Evolutionary conservation across 2,113 vertebrate species (phyloP), one percentile per base, ranked within the genome.

Genomic region (Orthonyx spaldingii): DNA sequence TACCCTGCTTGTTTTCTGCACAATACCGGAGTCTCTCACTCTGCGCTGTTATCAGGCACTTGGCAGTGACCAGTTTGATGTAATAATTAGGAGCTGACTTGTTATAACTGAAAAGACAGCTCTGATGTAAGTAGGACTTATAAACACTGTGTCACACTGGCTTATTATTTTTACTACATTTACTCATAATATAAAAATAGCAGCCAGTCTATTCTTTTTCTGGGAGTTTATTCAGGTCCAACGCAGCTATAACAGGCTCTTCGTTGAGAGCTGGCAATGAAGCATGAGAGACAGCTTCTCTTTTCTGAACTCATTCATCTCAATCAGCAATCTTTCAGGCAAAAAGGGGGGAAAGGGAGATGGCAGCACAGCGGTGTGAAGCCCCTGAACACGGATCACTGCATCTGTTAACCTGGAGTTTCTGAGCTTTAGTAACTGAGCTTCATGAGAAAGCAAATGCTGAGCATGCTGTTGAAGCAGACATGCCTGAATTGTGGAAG

Each of bases 141-240:
- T 9, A 97, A 94, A 96, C 96, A 97, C 94, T 96, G 75, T 97
- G 94, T 96, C 96, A 87, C 68, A 84, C 89, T 66, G 47, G 87
- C 94, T 98, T 98, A 97, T 98, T 98, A 97, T 97, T 98, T 98
- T 97, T 97, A 97, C 97, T 98, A 98, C 97, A 94, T 97, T 97
- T 97, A 97, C 97, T 97, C 96, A 94, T 96, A 78, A 94, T 97
- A 85, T 86, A 97, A 97, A 98, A 98, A 98, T 97, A 98, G 98
- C 98, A 94, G 55, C 95, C 85, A 82, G 96, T 81, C 97, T 96
- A 92, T 77, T 83, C 96, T 97, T 95, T 96, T 94, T 78, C 79
- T 22, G 94, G 63, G 95, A 98, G 97, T 97, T 98, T 97, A 90
- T 97, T 98, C 94, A 87, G 94, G 93, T 96, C 95, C 74, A 56